phyloP scores from a whole-genome alignment of 1,140 invertebrate species.

The Muscidifurax raptorellus region DNA sequence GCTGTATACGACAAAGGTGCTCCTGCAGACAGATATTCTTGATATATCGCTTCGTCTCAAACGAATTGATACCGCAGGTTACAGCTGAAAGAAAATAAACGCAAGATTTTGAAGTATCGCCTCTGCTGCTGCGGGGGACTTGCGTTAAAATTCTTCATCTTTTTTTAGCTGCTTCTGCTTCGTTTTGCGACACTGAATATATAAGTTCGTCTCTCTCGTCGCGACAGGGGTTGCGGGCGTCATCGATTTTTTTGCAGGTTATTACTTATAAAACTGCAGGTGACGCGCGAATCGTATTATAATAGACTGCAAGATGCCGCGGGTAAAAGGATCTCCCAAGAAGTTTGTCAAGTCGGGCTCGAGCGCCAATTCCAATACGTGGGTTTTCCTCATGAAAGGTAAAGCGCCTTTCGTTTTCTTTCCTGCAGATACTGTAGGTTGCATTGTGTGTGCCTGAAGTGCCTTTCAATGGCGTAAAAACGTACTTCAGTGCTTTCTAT shows the following conservation, averaged over 20 bases:
- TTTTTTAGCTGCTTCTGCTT: not conserved
- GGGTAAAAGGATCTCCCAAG: constrained; percentile 77
- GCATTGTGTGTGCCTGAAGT: constrained; percentile 14
- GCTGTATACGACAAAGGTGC: not conserved
- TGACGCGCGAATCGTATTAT: not conserved
- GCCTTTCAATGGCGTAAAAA: not conserved
- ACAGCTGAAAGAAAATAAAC: no score
- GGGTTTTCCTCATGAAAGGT: constrained; percentile 82
- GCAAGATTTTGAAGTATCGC: no score
- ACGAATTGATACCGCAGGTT: no score
- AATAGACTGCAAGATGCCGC: constrained; percentile 72
- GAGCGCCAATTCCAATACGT: constrained; percentile 76
- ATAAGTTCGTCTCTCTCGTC: not conserved
- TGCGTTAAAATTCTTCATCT: not conserved
- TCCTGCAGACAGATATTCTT: no score
- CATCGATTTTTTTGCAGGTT: constrained; percentile 46
- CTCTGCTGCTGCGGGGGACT: not conserved
- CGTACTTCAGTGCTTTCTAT: no score
- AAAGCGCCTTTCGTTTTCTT: constrained; percentile 53
- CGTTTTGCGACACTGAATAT: not conserved
- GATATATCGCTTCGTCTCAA: no score
- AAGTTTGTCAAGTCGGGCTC: constrained; percentile 75
- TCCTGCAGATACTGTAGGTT: constrained; percentile 1
- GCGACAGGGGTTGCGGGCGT: not conserved
- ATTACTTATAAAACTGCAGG: constrained; percentile 24